phyloP scores from a whole-genome alignment of 2,113 vertebrate genomes.

The Chloropsis hardwickii region DNA sequence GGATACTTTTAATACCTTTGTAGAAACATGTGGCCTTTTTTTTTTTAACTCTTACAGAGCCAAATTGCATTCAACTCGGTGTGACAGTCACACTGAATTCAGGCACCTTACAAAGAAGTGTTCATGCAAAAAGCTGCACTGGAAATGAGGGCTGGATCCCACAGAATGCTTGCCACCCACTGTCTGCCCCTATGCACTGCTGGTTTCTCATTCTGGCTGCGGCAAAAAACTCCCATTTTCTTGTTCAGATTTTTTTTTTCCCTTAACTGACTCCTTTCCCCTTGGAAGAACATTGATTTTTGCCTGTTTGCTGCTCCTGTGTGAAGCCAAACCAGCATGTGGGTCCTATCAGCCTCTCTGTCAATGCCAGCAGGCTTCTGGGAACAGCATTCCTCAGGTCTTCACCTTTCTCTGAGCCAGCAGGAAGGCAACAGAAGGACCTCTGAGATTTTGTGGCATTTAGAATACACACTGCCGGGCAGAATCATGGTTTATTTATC shows the following conservation, averaged over 20 bases:
- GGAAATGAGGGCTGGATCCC: background rate
- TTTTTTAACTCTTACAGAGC: background rate
- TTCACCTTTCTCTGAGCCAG: background rate
- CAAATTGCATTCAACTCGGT: background rate
- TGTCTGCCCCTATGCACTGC: background rate
- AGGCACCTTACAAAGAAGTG: background rate
- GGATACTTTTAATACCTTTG: background rate
- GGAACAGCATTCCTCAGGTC: background rate
- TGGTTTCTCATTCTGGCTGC: background rate
- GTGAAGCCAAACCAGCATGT: background rate
- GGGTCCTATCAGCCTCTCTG: background rate
- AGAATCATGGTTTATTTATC: background rate
- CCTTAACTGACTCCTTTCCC: background rate
- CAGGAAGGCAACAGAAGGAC: background rate
- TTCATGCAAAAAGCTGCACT: background rate
- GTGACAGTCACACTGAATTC: background rate
- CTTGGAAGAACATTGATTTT: background rate
- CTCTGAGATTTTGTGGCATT: background rate
- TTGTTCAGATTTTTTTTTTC: background rate
- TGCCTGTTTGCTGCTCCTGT: background rate
- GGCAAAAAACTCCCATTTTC: background rate
- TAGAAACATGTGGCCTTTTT: background rate
- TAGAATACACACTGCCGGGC: background rate
- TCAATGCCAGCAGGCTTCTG: background rate
- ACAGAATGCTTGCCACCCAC: background rate